phyloP scores from a whole-genome alignment of 2,888 invertebrate genomes.

The Plagiodera versicolora region DNA sequence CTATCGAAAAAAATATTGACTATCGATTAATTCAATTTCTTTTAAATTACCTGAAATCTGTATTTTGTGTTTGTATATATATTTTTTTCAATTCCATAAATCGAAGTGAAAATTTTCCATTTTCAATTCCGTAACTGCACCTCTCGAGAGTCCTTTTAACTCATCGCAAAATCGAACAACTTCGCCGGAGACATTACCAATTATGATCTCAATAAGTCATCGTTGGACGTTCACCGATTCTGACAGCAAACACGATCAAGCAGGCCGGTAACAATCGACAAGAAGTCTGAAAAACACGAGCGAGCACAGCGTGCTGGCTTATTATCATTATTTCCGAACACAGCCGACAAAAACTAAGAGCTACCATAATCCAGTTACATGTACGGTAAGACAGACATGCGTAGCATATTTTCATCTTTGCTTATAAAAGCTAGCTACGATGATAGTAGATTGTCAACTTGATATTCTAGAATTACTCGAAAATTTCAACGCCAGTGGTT shows the following conservation, averaged over 20 bases:
- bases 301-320: slow-evolving; percentile 33
- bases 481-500: no score
- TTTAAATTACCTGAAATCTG: no score
- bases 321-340: slow-evolving; percentile 40
- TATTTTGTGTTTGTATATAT: no score
- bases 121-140: no score
- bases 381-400: slow-evolving; percentile 38
- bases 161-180: no score
- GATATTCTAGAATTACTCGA: slow-evolving; percentile 2
- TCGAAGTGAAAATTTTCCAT: no score
- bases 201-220: neutral
- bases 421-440: slow-evolving; percentile 36
- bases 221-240: neutral
- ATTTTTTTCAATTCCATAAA: no score
- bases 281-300: slow-evolving; percentile 20
- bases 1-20: no score
- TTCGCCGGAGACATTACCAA: neutral
- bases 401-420: slow-evolving; percentile 37
- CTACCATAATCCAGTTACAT: slow-evolving; percentile 35
- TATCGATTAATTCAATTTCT: no score
- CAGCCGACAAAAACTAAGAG: slow-evolving; percentile 33
- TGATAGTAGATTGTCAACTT: slow-evolving; percentile 24
- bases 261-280: slow-evolving; percentile 31
- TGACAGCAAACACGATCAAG: slow-evolving; percentile 12
- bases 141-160: no score